Evolutionary conservation across 2,113 vertebrate species (phyloP).

Genomic region (Electrona antarctica): DNA sequence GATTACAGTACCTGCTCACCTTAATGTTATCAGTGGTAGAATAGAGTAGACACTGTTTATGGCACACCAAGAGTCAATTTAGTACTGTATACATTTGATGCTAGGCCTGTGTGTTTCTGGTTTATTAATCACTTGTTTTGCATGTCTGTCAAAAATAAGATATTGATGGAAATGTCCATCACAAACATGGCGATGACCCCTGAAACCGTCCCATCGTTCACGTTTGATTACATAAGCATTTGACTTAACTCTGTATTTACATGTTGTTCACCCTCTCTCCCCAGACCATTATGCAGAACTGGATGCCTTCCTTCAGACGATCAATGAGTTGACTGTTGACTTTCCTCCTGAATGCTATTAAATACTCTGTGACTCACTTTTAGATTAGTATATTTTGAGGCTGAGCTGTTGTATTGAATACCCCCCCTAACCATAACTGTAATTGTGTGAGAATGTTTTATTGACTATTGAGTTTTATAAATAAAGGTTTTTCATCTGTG

Average conservation of each 20-base stretch:
- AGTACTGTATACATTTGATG: too few species aligned
- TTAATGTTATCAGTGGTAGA: too few species aligned
- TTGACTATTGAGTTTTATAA: not conserved
- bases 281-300: conserved; percentile 48
- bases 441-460: too few species aligned
- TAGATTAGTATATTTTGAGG: not conserved
- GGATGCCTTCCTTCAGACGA: conserved; percentile 61
- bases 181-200: too few species aligned
- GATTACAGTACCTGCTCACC: too few species aligned
- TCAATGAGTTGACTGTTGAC: conserved; percentile 62
- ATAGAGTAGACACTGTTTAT: too few species aligned
- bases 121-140: too few species aligned
- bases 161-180: too few species aligned
- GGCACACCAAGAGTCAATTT: too few species aligned
- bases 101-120: too few species aligned
- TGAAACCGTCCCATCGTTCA: not conserved
- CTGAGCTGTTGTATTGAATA: not conserved
- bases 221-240: not conserved
- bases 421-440: not conserved
- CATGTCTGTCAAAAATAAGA: too few species aligned
- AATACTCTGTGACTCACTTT: not conserved
- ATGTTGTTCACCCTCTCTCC: not conserved
- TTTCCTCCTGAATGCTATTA: conserved; percentile 56
- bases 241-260: not conserved
- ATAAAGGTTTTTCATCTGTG: conserved; percentile 40